phyloP scores from a whole-genome alignment of 2,888 invertebrate genomes.

The Drosophila pullipes region DNA sequence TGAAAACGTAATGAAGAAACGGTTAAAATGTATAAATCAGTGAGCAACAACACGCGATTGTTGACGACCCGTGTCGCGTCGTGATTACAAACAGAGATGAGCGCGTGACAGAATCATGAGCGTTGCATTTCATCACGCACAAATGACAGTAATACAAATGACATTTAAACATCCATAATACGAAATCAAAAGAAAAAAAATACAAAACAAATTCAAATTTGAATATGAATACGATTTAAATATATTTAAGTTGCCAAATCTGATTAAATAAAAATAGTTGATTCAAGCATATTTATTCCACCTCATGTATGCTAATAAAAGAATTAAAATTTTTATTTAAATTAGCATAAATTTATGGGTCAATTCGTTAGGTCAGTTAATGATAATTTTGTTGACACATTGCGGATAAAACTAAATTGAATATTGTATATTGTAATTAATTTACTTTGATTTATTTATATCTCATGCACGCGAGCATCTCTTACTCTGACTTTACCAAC shows the following conservation, averaged over 20 bases:
- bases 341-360: not conserved
- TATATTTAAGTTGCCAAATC: not conserved
- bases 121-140: not conserved
- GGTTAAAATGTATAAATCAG: slow-evolving; percentile 70
- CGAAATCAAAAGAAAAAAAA: too few relatives aligned
- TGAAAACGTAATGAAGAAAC: slow-evolving; percentile 56
- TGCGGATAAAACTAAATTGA: not conserved
- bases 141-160: not conserved
- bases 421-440: not conserved
- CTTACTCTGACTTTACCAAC: slow-evolving; percentile 6
- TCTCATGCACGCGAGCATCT: slow-evolving; percentile 24
- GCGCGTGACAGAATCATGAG: slow-evolving; percentile 17
- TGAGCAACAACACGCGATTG: slow-evolving; percentile 65
- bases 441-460: not conserved
- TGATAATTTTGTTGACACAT: not conserved
- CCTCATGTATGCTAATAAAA: not conserved
- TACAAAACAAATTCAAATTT: not conserved
- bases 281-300: not conserved
- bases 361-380: not conserved
- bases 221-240: not conserved
- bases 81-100: slow-evolving; percentile 33
- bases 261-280: not conserved
- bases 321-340: not conserved
- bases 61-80: slow-evolving; percentile 23
- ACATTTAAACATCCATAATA: not conserved